Evolutionary conservation across 2,888 invertebrate genomes (phyloP), one percentile per base, ranked within the genome.

Genomic region (Helleia helle): DNA sequence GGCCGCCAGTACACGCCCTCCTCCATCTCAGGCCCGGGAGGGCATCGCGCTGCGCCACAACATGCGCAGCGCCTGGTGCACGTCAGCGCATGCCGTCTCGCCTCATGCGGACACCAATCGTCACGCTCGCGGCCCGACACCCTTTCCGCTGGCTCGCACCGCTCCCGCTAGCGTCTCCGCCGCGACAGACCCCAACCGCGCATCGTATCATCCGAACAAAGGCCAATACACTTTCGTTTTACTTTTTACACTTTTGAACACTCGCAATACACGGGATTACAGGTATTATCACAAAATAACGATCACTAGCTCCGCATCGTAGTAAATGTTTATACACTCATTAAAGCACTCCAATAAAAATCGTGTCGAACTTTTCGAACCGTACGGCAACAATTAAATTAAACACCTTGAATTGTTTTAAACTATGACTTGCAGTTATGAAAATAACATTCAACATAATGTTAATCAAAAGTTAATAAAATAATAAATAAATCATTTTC

Each of bases 121-220:
- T 84, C 81, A 63, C 79, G 77, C 77, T 81, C 83, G 71, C 81
- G 81, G 56, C 81, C 83, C 83, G 83, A 83, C 83, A 84, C 83
- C 75, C 81, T 83, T 79, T 65, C 72, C 70, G 68, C 63, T 71
- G 59, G 57, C 56, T 52, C 54, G 56, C 48, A 58, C 66, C 59
- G 58, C 58, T 54, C 51, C 58, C 65, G 63, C 67, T 76, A 76
- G 72, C 73, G 71, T 67, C 70, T 69, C 68, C 75, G 71, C 65
- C 65, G 71, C 59, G 65, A 65, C 52, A 59, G 59, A 62, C 65
- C 61, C 65, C 65, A 62, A 58, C 59, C 72, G 66, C 70, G 69
- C 81, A 80, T 83, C 71, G 69, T 79, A 67, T 67, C 77, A 77
- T 74, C 57, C 75, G 71, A 65, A 58, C 47, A 44, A 43, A 47